These are phyloP conservation scores for Pimephales promelas DNA, from an alignment of 2,113 vertebrate genomes.

Conservation along the genomic window DNA sequence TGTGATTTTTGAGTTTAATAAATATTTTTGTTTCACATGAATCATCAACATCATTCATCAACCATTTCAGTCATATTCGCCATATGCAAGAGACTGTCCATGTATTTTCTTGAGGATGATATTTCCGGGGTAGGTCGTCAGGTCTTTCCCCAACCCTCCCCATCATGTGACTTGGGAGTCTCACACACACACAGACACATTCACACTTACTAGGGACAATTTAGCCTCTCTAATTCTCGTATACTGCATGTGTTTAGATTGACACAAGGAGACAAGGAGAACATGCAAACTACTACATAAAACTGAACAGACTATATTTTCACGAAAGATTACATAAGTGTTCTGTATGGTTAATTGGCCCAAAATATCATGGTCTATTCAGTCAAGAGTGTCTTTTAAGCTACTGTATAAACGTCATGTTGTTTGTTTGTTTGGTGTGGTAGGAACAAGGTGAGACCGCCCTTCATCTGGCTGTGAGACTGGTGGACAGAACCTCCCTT, in stretches of 20 bases:
- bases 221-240: too few relatives aligned
- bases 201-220: too few relatives aligned
- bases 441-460: constrained; percentile 96
- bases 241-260: too few relatives aligned
- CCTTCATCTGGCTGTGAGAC: constrained; percentile 92
- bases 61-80: too few relatives aligned
- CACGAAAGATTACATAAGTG: background rate
- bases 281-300: background rate
- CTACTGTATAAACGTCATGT: background rate
- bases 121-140: too few relatives aligned
- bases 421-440: background rate
- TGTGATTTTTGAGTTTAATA: background rate
- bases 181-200: too few relatives aligned
- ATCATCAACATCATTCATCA: too few relatives aligned
- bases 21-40: background rate
- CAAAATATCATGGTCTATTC: background rate
- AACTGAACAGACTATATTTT: background rate
- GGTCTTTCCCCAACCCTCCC: too few relatives aligned
- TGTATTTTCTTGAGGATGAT: too few relatives aligned
- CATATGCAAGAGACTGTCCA: too few relatives aligned
- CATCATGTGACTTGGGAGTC: too few relatives aligned
- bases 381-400: background rate
- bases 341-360: background rate
- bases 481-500: constrained; percentile 94
- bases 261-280: too few relatives aligned